A percentile compares a stretch with the other conserved stretches of the same genome.
Evolutionary conservation across 2,797 vertebrate species (phyloP).

Genomic region (Percopsis omiscomaycus): DNA sequence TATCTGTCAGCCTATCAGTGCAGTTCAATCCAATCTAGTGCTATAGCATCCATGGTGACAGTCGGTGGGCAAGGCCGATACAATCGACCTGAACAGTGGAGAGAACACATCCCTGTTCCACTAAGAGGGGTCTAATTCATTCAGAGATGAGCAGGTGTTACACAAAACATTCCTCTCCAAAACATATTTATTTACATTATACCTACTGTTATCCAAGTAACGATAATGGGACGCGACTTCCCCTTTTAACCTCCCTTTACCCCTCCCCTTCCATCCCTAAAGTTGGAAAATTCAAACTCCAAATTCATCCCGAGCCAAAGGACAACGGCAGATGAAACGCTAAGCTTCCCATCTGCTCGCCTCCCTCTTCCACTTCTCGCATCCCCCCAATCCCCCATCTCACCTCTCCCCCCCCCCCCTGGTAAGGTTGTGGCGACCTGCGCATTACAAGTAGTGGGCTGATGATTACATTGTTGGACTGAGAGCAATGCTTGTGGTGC

Average conservation of each 20-base stretch:
- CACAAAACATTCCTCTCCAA: constrained; percentile 42
- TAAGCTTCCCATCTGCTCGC: constrained; percentile 70
- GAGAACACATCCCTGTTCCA: constrained; percentile 26
- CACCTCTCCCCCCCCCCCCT: constrained; percentile 36
- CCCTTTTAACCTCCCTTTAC: constrained; percentile 45
- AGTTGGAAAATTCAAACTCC: constrained; percentile 51
- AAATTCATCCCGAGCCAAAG: constrained; percentile 64
- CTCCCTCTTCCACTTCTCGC: constrained; percentile 48
- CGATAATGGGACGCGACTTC: constrained; percentile 29
- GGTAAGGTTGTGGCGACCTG: constrained; percentile 64
- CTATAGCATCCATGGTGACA: constrained; percentile 40
- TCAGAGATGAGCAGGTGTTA: constrained; percentile 42
- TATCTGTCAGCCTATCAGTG: constrained; percentile 59
- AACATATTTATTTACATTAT: constrained; percentile 31
- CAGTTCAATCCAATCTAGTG: constrained; percentile 54
- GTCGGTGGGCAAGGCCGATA: constrained; percentile 53
- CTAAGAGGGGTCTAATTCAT: constrained; percentile 36
- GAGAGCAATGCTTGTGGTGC: constrained; percentile 75
- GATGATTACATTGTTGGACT: constrained; percentile 78
- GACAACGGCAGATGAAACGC: constrained; percentile 71
- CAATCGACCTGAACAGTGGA: constrained; percentile 44
- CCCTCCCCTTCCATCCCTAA: constrained; percentile 32
- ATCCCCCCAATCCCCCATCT: constrained; percentile 5
- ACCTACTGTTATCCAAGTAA: constrained; percentile 32
- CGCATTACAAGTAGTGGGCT: constrained; percentile 74